Base-by-base conservation (phyloP, 2,888 invertebrate genomes). In the Oscheius sp. region DNA sequence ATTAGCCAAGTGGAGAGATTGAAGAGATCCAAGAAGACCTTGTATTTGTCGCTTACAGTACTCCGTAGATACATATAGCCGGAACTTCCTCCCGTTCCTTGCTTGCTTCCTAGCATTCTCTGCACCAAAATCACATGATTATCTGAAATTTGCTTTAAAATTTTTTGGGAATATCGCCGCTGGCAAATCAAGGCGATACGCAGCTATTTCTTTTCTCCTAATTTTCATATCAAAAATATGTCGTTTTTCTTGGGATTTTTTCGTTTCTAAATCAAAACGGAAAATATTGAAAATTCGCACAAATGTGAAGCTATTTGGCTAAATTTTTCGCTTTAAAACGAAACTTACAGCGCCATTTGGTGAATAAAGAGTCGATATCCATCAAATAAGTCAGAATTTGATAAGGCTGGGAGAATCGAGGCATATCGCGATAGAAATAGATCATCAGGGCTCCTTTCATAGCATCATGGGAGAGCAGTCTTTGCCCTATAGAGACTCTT, bases 111-210 rank as follows among this genome's bases (percentile, higher is more conserved):
- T 81, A 98, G 93, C 96, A 98, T 98, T 81, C 97, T 90, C 88
- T 97, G 96, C 27, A 98, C 98, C 92, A 98, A 93, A 84, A 96
- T 91, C 48, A 97, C 94, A 88, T 98, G 98, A 88, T 96, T 97
- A 88, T 96, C 97, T 97, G 88, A 1, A 89, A 88, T 31, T 27
- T n/a, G n/a, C n/a, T n/a, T n/a, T n/a, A n/a, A 17, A 4, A 17
- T 23, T 3, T 55, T 55, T 10, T 12, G 10, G 10, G 15, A 37
- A 39, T 23, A n/a, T 3, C 3, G 33, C 5, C 6, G 17, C 42
- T 29, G 1, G 1, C n/a, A n/a, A n/a, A n/a, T n/a, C n/a, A n/a
- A n/a, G n/a, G n/a, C n/a, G n/a, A n/a, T n/a, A n/a, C n/a, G n/a
- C n/a, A n/a, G n/a, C n/a, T n/a, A n/a, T n/a, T n/a, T n/a, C n/a